Base-by-base conservation (phyloP, 2,113 vertebrate genomes). In the Esox niger region DNA sequence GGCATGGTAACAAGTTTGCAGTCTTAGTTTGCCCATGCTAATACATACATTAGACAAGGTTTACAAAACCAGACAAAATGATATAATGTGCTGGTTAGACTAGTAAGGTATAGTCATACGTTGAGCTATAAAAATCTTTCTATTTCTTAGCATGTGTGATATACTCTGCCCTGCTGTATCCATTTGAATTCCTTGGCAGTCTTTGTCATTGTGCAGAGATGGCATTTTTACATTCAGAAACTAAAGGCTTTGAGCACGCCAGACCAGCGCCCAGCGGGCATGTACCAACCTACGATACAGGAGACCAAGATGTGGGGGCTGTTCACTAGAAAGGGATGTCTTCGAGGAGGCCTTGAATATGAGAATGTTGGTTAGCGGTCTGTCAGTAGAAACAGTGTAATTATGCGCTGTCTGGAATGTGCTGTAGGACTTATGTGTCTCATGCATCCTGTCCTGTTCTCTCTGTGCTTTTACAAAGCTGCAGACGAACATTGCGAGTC, bases 221-320 rank as follows among this genome's bases (percentile, higher is more conserved):
- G 64, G 65, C 43, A 62, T 15, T 82, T 77, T 60, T 54, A 68
- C 62, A 76, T 83, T 69, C 77, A 78, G 49, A 62, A 43, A 52
- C 38, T 6, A 1, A n/a, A 72, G 55, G 70, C 64, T 72, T 76
- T 67, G 69, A 70, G 64, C 63, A 20, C 30, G 11, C 21, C 49
- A 69, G 62, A 81, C 30, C 58, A 75, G 74, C 73, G 66, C 20
- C 58, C 27, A 60, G 20, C 32, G 4, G 58, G 58, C n/a, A 32
- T 9, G 26, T 60, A 60, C 58, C 10, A 15, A n/a, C 38, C 32
- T 55, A 17, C 27, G 23, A 32, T 26, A 35, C 15, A 32, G 43
- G 33, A 74, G 47, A 38, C 38, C n/a, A 43, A 57, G 27, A 29
- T 31, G 47, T 29, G 54, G 52, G 68, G 0, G 1, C 27, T 11